phyloP scores from a whole-genome alignment of 30 jellyfish, hydroid and myxozoan species.

The Pseudorhiza aurosa region DNA sequence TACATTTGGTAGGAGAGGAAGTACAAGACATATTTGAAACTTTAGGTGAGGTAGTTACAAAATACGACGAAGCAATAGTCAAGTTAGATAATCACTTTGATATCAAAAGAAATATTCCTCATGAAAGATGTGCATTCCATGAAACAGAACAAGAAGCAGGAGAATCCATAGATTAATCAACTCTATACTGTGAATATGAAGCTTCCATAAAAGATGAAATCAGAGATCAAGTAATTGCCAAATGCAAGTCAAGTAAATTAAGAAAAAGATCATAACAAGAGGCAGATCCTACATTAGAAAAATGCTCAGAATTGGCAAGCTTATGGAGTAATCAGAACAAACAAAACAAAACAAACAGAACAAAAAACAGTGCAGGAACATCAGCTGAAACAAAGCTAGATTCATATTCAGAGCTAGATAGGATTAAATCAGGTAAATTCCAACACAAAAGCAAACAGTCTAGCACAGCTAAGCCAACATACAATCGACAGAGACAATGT shows the following conservation, averaged over 20 bases:
- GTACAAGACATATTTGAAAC: constrained; percentile 53
- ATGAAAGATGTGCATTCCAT: constrained; percentile 40
- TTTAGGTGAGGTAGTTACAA: constrained; percentile 42
- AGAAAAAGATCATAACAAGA: constrained; percentile 50
- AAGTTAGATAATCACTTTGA: constrained; percentile 30
- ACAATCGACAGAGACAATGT: constrained; percentile 33
- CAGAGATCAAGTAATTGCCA: constrained; percentile 55
- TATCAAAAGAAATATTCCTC: constrained; percentile 20
- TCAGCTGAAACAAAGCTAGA: constrained; percentile 28
- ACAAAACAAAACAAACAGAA: constrained; percentile 30
- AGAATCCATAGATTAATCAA: constrained; percentile 24
- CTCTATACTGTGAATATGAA: constrained; percentile 34
- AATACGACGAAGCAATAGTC: constrained; percentile 23
- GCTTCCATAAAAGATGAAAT: constrained; percentile 44
- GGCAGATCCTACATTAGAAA: constrained; percentile 46
- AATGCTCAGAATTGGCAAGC: constrained; percentile 39
- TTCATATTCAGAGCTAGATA: constrained; percentile 23
- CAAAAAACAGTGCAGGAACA: constrained; percentile 43
- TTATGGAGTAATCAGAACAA: constrained; percentile 51
- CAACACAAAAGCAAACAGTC: constrained; percentile 13
- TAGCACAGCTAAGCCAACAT: neutral
- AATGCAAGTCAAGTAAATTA: constrained; percentile 49
- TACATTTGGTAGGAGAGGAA: constrained; percentile 43
- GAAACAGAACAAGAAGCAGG: constrained; percentile 31
- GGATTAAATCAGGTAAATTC: neutral